A percentile compares a stretch with the other conserved stretches of the same genome.
phyloP scores from a whole-genome alignment of 2,888 invertebrate genomes.

The Spatulosminthurus flaviceps region DNA sequence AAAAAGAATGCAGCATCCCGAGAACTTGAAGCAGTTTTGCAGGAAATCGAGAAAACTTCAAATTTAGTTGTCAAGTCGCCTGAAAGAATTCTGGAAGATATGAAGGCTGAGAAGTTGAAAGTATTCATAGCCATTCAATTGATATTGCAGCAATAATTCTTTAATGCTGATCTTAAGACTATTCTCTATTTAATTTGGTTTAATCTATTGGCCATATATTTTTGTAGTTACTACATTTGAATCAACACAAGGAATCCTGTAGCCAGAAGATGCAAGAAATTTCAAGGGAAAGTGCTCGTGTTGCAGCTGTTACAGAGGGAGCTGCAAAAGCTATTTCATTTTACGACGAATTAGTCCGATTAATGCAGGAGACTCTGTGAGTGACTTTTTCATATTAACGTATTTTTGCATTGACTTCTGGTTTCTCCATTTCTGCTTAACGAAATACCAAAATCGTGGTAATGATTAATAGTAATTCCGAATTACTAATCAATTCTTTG shows the following conservation, averaged over 20 bases:
- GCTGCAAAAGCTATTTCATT: neutral
- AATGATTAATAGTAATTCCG: no score
- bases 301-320: neutral
- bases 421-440: no score
- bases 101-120: neutral
- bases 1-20: neutral
- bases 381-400: neutral
- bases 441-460: no score
- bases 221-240: neutral
- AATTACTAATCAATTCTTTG: neutral
- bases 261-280: neutral
- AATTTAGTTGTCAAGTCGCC: neutral
- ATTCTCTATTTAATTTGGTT: no score
- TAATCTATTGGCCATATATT: no score
- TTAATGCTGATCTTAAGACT: no score
- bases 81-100: neutral
- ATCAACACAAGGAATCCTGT: neutral
- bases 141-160: no score
- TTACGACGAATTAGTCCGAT: neutral
- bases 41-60: neutral
- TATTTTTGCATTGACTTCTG: neutral
- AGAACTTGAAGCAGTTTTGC: neutral
- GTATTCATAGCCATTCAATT: no score
- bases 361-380: neutral
- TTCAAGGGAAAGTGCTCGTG: neutral